Base-by-base conservation (phyloP, 2,888 invertebrate genomes). In the Aricia artaxerxes region DNA sequence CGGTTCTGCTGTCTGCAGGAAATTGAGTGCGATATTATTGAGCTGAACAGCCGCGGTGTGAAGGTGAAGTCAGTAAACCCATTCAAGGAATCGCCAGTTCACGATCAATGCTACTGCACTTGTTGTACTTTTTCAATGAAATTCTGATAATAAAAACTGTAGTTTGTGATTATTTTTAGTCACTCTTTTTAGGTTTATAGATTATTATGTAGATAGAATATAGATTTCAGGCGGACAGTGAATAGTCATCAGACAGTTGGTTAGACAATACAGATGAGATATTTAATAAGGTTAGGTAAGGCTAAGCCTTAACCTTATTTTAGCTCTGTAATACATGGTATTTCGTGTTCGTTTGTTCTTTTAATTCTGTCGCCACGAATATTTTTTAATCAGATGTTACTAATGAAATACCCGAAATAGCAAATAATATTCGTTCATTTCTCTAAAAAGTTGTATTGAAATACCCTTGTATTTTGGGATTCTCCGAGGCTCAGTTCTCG, bases 21-120 rank as follows among this genome's bases (percentile, higher is more conserved):
- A 35, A 38, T 69, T 38, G 13, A 13, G 5, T 6, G 35, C 11
- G 1, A 35, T 69, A 38, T 35, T 35, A 69, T 69, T 69, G 35
- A 35, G 69, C 13, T 35, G 35, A 13, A 5, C 11, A 11, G 11
- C 11, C 1, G 1, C 35, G 0, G 35, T 38, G 0, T 13, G 35
- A 69, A 69, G 69, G 69, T 69, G 16, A 69, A 69, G 69, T 38
- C 69, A 13, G 5, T 38, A 69, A 69, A 35, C 69, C 31, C 64
- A 24, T 38, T 38, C 69, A 69, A 38, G 69, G 69, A 38, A 4
- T 1, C 1, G 64, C 11, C 64, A 11, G 69, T 38, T 69, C 69
- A 69, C 69, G 69, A 69, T 35, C 69, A 35, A 69, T 69, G 35
- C 16, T 38, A 69, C 35, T 64, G 64, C 2, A 9, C 11, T 13